Base-by-base conservation (phyloP, 2,113 vertebrate genomes). In the Rhombomys opimus region DNA sequence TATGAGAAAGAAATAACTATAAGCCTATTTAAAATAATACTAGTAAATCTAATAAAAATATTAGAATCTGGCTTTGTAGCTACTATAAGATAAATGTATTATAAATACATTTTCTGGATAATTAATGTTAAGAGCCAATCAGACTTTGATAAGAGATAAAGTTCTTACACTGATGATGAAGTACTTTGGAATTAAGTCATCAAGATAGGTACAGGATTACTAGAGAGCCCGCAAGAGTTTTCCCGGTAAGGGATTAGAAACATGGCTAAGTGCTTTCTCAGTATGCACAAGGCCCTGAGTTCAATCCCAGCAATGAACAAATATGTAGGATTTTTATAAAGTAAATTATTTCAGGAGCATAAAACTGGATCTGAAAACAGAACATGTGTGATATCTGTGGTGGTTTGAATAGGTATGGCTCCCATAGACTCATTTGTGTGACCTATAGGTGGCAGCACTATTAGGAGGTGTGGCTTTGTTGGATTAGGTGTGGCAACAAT, bases 1-100 rank as follows among this genome's bases (percentile, higher is more conserved):
- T 84, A 41, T 87, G 59, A 75, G 78, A 95, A 76, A 30, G 35
- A 95, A 82, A 63, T 89, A 73, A 80, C 17, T n/a, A 14, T 15
- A 94, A 67, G 6, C 25, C 13, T 81, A 38, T 11, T 68, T 63
- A 95, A 95, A 75, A 75, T 61, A 75, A 61, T 22, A 87, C 35
- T 86, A n/a, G 27, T 35, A 50, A 72, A 72, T 25, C 2, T 35
- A 17, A 10, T 14, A 61, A 84, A 92, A 80, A 30, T 68, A 14
- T 38, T 89, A 87, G 61, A 90, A 54, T 27, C 18, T 46, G 35
- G 65, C 52, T 80, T 20, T 67, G 17, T 54, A 61, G 12, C 52
- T 87, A 22, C 63, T 59, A 59, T 5, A 89, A 95, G 63, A 70
- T 75, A 94, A 76, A 87, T 15, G 41, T 30, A 35, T 20, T 68